phyloP scores from a whole-genome alignment of 2,797 vertebrate species.

The Halcyon smyrnensis region DNA sequence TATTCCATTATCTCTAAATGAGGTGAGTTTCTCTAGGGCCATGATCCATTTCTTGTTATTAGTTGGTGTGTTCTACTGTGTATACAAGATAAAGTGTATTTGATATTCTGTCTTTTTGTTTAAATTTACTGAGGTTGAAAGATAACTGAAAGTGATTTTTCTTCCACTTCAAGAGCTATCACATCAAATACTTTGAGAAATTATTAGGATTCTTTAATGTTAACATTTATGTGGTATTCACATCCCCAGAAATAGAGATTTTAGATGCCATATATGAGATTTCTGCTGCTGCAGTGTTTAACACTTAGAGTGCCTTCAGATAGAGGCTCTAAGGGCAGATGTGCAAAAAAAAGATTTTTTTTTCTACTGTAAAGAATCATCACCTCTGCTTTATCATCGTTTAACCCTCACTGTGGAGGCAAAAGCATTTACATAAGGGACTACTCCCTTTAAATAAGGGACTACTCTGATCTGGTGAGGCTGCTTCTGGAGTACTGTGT shows the following conservation, averaged over 20 bases:
- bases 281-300: not conserved
- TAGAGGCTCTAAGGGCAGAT: not conserved
- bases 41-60: constrained; percentile 36
- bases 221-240: not conserved
- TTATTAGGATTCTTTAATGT: not conserved
- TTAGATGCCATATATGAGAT: not conserved
- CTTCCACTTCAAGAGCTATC: not conserved
- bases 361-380: not conserved
- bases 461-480: no score
- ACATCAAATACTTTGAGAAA: not conserved
- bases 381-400: not conserved
- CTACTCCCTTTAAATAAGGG: no score
- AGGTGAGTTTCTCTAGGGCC: constrained; percentile 43
- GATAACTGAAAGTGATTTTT: constrained; percentile 19
- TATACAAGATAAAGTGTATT: constrained; percentile 42
- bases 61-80: constrained; percentile 7
- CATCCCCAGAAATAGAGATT: not conserved
- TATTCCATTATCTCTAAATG: constrained; percentile 56
- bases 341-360: not conserved
- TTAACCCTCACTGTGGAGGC: not conserved
- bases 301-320: not conserved
- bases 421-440: not conserved
- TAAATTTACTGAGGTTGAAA: constrained; percentile 36
- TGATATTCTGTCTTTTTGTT: constrained; percentile 52
- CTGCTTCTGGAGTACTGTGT: no score